Evolutionary conservation across 2,888 invertebrate species (phyloP).

Genomic region (Gerris lacustris): DNA sequence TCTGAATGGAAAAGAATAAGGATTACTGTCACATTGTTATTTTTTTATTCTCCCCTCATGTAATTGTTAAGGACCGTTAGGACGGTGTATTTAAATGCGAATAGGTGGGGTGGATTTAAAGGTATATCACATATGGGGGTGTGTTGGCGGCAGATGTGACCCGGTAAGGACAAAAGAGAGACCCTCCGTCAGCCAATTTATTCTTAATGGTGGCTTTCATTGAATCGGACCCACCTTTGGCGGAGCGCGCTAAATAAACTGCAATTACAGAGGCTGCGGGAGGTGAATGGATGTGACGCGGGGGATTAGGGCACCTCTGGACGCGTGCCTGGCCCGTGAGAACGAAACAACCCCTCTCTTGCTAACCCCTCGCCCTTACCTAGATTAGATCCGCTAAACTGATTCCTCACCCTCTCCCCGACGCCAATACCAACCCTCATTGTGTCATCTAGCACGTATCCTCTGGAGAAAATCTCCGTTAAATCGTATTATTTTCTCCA

Average conservation of each 20-base stretch:
- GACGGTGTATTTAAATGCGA: background rate
- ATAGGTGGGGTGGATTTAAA: conserved; percentile 3
- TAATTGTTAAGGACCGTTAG: background rate
- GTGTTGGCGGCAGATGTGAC: conserved; percentile 6
- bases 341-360: conserved; percentile 1
- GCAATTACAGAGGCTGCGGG: conserved; percentile 5
- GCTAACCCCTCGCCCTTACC: conserved; percentile 1
- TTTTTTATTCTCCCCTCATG: background rate
- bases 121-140: conserved; percentile 5
- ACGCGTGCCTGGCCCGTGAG: conserved; percentile 15
- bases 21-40: background rate
- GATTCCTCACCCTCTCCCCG: background rate
- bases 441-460: background rate
- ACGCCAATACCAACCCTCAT: background rate
- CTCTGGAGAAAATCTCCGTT: conserved; percentile 7
- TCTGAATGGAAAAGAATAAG: background rate
- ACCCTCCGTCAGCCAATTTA: conserved; percentile 8
- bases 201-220: conserved; percentile 4
- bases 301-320: conserved; percentile 14
- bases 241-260: conserved; percentile 6
- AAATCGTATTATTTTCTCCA: conserved; percentile 8
- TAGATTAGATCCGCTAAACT: conserved; percentile 10
- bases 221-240: background rate
- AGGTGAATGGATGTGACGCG: background rate
- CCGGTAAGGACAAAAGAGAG: background rate